phyloP scores from a whole-genome alignment of 2,888 invertebrate species.

The Zaprionus obscuricornis region DNA sequence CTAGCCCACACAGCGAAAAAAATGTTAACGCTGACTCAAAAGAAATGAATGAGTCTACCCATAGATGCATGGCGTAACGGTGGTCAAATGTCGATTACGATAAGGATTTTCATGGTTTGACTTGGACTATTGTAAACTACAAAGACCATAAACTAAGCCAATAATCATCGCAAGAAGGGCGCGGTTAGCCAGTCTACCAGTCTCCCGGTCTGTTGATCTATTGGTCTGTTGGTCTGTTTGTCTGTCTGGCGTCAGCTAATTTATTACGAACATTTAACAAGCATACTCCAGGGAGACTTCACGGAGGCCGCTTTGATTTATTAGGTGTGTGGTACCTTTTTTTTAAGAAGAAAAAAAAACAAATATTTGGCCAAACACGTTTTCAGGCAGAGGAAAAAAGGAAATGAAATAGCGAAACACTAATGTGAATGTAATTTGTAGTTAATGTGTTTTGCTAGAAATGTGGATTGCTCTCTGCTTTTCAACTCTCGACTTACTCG shows the following conservation, averaged over 20 bases:
- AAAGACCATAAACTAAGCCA: constrained; percentile 70
- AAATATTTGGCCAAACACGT: constrained; percentile 8
- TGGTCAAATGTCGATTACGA: constrained; percentile 60
- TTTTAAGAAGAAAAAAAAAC: constrained; percentile 21
- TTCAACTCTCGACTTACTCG: constrained; percentile 7
- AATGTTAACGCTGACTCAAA: constrained; percentile 72
- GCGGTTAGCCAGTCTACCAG: background rate
- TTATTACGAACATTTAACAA: constrained; percentile 78
- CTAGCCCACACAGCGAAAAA: constrained; percentile 56
- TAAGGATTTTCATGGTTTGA: constrained; percentile 48
- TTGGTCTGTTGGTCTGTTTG: constrained; percentile 19
- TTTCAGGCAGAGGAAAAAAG: constrained; percentile 18
- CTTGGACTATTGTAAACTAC: constrained; percentile 59
- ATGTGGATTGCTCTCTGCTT: constrained; percentile 23
- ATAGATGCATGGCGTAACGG: constrained; percentile 19
- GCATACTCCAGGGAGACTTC: constrained; percentile 70
- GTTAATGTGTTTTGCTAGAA: constrained; percentile 67
- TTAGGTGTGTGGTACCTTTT: constrained; percentile 70
- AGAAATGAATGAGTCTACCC: constrained; percentile 72
- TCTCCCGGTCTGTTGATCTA: constrained; percentile 25
- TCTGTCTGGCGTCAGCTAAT: constrained; percentile 64
- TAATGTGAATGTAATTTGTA: constrained; percentile 79
- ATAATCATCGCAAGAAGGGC: constrained; percentile 53
- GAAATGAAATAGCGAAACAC: constrained; percentile 65
- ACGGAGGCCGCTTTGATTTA: constrained; percentile 72